Conservation (phyloP, 2,888 invertebrate genomes). For the Microctonus aethiopoides region DNA sequence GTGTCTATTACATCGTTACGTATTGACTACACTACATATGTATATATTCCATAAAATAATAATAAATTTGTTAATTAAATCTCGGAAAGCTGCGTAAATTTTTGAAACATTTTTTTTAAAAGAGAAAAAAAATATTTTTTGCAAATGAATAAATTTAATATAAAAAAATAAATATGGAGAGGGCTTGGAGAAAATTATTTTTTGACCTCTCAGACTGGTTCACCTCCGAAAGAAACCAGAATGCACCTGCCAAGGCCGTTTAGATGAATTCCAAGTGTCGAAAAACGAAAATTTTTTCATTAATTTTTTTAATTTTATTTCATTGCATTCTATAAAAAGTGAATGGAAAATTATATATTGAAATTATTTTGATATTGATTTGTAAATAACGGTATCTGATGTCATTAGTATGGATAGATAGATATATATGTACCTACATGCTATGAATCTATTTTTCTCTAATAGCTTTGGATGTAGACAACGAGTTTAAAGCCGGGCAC, state of each 20-base stretch:
- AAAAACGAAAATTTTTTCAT: not conserved
- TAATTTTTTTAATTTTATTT: not conserved
- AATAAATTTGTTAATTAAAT: not conserved
- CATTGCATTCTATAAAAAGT: not conserved
- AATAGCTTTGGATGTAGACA: not conserved
- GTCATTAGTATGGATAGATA: not conserved
- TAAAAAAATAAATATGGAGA: not conserved
- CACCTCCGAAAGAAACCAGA: not conserved
- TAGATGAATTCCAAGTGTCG: not conserved
- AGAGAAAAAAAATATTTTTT: not conserved
- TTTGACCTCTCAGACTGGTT: not conserved
- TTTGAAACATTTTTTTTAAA: not conserved
- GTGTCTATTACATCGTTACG: constrained; percentile 42
- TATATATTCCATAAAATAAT: not conserved
- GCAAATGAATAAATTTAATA: not conserved
- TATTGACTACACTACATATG: not conserved
- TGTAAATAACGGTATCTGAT: not conserved
- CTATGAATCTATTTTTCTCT: not conserved
- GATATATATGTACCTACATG: not conserved
- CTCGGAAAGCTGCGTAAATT: not conserved
- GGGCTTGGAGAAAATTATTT: not conserved
- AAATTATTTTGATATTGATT: not conserved
- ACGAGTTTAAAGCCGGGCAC: not conserved
- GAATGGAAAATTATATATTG: not conserved
- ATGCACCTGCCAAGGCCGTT: constrained; percentile 9